Conservation (phyloP, 2,113 vertebrate species). For the Xyrauchen texanus region DNA sequence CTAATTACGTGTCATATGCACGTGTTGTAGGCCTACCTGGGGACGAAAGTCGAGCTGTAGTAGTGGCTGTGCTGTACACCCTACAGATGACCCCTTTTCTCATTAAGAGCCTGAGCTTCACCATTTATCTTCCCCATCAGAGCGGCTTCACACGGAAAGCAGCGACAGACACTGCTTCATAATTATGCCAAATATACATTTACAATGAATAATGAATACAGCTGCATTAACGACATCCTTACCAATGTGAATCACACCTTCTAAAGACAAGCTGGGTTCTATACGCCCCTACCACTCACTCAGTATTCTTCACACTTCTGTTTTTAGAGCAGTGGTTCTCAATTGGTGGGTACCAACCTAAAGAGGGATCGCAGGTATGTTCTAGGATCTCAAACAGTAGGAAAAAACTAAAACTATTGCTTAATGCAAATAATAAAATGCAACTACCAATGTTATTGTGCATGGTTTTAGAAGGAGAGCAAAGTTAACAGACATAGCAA, state of each 20-base stretch:
- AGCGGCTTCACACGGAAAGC: slow-evolving; percentile 46
- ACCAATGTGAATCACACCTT: slow-evolving; percentile 52
- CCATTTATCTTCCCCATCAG: slow-evolving; percentile 59
- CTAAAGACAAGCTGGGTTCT: not conserved
- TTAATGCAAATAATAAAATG: no score
- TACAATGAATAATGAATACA: slow-evolving; percentile 64
- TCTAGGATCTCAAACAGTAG: no score
- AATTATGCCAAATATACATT: slow-evolving; percentile 62
- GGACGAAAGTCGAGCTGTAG: slow-evolving; percentile 52
- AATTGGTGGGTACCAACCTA: no score
- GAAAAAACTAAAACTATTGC: no score
- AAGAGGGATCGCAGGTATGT: no score
- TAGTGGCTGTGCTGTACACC: slow-evolving; percentile 51
- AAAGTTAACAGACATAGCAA: not conserved
- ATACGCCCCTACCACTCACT: not conserved
- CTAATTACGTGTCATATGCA: slow-evolving; percentile 44
- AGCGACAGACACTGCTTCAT: slow-evolving; percentile 57
- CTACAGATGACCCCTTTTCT: slow-evolving; percentile 56
- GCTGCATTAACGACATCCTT: slow-evolving; percentile 57
- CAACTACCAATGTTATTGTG: not conserved
- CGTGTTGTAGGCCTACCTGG: slow-evolving; percentile 44
- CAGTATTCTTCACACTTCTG: not conserved
- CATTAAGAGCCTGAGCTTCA: slow-evolving; percentile 55
- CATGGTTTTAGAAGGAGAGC: not conserved
- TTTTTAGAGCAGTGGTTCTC: not conserved